A percentile compares a stretch with the other conserved stretches of the same genome.
phyloP scores from a whole-genome alignment of 2,113 vertebrate species.

The Motacilla alba region DNA sequence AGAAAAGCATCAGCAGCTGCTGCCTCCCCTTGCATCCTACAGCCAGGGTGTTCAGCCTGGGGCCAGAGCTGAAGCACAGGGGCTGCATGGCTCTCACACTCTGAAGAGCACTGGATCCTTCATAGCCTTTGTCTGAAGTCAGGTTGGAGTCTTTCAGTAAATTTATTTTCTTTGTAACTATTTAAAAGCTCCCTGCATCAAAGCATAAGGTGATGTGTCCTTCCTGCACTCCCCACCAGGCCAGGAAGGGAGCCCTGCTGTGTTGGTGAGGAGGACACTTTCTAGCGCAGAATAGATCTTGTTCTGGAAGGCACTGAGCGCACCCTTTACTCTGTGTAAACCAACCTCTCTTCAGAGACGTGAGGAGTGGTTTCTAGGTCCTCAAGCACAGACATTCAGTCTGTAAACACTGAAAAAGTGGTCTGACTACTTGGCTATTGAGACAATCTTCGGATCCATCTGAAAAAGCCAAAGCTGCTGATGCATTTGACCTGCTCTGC shows the following conservation, averaged over 20 bases:
- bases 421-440: background rate
- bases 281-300: background rate
- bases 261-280: background rate
- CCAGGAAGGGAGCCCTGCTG: background rate
- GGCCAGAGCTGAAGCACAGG: background rate
- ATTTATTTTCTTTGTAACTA: background rate
- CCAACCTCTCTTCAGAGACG: background rate
- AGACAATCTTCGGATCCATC: background rate
- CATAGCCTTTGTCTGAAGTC: background rate
- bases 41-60: background rate
- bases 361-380: background rate
- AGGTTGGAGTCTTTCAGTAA: background rate
- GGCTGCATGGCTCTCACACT: background rate
- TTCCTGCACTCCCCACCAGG: background rate
- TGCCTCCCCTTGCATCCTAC: background rate
- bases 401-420: background rate
- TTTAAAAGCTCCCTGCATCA: background rate
- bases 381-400: background rate
- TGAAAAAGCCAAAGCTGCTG: background rate
- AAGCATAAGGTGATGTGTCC: background rate
- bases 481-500: background rate
- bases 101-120: background rate
- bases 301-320: background rate
- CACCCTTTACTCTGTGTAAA: background rate
- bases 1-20: background rate